These are phyloP conservation scores for Butorides virescens DNA, from an alignment of 2,113 vertebrate species.

Conservation along the genomic window DNA sequence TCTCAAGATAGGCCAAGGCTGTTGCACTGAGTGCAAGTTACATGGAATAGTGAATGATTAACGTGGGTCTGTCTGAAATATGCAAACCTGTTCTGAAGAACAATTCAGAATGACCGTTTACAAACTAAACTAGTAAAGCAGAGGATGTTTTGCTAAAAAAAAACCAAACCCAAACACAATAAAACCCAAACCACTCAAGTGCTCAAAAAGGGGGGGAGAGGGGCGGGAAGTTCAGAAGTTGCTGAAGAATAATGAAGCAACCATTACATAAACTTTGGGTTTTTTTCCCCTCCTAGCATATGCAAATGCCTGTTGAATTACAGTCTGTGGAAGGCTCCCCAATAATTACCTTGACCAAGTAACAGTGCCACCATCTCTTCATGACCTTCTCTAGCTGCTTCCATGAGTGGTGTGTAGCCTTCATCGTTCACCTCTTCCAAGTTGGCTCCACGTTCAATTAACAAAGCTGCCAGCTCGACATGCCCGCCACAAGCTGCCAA, in stretches of 20 bases:
- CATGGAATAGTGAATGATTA: rapidly evolving
- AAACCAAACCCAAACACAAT: background rate
- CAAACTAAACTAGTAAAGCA: rapidly evolving
- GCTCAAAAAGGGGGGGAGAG: background rate
- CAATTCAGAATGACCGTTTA: background rate
- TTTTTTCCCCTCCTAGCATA: rapidly evolving
- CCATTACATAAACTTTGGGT: rapidly evolving
- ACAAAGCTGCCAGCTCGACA: conserved; percentile 92
- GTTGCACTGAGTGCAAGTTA: rapidly evolving
- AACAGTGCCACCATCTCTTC: conserved; percentile 98
- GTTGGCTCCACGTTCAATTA: conserved; percentile 97
- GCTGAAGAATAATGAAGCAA: background rate
- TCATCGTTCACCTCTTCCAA: conserved; percentile 98
- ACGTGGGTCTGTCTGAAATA: background rate
- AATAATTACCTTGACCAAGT: conserved; percentile 89
- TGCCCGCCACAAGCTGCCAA: conserved; percentile 96
- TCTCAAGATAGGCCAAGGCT: background rate
- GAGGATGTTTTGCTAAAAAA: background rate
- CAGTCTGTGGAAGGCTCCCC: rapidly evolving
- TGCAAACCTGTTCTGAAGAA: background rate
- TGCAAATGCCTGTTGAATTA: rapidly evolving
- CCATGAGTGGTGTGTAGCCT: conserved; percentile 98
- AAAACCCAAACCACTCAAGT: too few species aligned
- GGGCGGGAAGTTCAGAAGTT: background rate
- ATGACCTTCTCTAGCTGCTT: conserved; percentile 96